A percentile compares a stretch with the other conserved stretches of the same genome.
These are phyloP conservation scores for Cyclopterus lumpus DNA, from an alignment of 2,797 vertebrate species.

Conservation along the genomic window DNA sequence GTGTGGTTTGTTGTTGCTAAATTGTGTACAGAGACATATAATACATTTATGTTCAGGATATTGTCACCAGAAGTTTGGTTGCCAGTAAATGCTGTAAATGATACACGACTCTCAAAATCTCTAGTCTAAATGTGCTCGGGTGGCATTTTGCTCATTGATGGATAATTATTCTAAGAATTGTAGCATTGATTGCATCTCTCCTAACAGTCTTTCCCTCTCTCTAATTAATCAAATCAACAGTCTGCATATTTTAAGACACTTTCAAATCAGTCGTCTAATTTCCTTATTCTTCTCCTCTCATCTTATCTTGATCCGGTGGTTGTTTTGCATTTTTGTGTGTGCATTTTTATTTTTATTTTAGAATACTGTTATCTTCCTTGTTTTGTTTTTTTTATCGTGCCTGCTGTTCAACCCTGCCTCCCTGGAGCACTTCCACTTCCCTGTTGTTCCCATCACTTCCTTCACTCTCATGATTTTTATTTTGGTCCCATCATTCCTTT, in stretches of 20 bases:
- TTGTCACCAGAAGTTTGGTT: constrained; percentile 8
- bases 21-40: not conserved
- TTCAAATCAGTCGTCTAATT: constrained; percentile 47
- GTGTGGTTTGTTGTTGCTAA: constrained; percentile 22
- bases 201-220: constrained; percentile 35
- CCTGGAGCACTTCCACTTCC: constrained; percentile 43
- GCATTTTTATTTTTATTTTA: constrained; percentile 3
- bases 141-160: constrained; percentile 50
- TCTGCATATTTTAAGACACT: constrained; percentile 56
- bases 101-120: constrained; percentile 15
- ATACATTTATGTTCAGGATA: constrained; percentile 2
- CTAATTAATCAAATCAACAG: constrained; percentile 69
- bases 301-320: constrained; percentile 19
- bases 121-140: constrained; percentile 24
- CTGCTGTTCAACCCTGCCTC: constrained; percentile 24
- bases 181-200: constrained; percentile 64
- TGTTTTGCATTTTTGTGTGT: constrained; percentile 31
- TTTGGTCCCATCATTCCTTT: constrained; percentile 91
- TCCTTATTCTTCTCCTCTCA: constrained; percentile 41
- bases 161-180: constrained; percentile 52
- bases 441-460: constrained; percentile 57
- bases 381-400: constrained; percentile 4
- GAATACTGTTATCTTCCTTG: constrained; percentile 12
- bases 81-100: constrained; percentile 7
- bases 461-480: constrained; percentile 80